Evolutionary conservation across 2,797 vertebrate genomes (phyloP).

Genomic region (Neopelma chrysocephalum): DNA sequence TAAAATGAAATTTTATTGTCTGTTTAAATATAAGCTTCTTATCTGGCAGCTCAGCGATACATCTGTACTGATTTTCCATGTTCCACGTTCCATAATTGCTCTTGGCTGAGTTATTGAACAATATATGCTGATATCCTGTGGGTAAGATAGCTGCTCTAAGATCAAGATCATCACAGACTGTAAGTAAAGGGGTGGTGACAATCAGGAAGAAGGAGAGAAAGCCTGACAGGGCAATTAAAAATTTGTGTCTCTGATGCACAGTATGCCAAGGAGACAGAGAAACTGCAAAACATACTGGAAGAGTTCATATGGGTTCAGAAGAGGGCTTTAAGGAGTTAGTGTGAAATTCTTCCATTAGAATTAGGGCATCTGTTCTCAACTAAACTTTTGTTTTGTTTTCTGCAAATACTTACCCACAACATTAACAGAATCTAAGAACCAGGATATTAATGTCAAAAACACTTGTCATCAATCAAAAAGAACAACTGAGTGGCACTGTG

Average conservation of each 20-base stretch:
- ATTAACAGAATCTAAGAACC: conserved; percentile 1
- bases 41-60: not conserved
- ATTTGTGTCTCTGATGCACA: not conserved
- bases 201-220: not conserved
- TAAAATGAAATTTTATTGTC: not conserved
- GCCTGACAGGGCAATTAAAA: not conserved
- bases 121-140: not conserved
- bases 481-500: not conserved
- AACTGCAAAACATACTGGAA: not conserved
- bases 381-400: not conserved
- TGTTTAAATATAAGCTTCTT: not conserved
- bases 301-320: not conserved
- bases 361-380: not conserved
- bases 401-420: not conserved
- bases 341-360: not conserved
- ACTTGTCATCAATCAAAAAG: not conserved
- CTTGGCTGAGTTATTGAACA: not conserved
- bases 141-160: not conserved
- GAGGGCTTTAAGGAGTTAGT: not conserved
- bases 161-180: not conserved
- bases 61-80: not conserved
- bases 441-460: not conserved
- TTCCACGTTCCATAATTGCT: not conserved
- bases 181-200: not conserved
- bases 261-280: not conserved